Base-by-base conservation (phyloP, 2,113 vertebrate species). In the Gasterosteus nipponicus region DNA sequence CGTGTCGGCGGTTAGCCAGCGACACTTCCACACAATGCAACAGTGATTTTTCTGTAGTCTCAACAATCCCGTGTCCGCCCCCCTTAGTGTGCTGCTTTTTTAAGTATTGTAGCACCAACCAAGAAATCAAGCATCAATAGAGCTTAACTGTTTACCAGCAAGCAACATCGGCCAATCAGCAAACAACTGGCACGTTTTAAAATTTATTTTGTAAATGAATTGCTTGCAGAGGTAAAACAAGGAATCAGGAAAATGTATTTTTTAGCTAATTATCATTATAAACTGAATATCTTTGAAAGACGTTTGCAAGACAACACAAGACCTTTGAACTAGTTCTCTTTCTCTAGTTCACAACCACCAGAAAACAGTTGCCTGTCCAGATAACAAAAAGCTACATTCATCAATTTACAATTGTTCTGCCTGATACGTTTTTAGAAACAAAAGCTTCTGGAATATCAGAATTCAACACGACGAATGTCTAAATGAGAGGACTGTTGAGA, bases 61-160 rank as follows among this genome's bases (percentile, higher is more conserved):
- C 68, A 26, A 63, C 74, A 72, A 59, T 67, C 65, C 14, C 73
- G 54, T 80, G n/a, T 64, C 76, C 87, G 78, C 87, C 86, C 81
- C 83, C 78, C 66, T 38, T 7, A n/a, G 51, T 62, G n/a, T 63
- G n/a, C 29, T 60, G 62, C 66, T 79, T 76, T 75, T 65, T 47
- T 63, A 66, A 56, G 63, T 77, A 75, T 77, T 79, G 58, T 69
- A 46, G 64, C 49, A 41, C 58, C 35, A 49, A 79, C 57, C 75
- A 56, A 77, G 75, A 87, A 86, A 88, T 82, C 53, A 6, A 62
- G 69, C 70, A 38, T 69, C 69, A 70, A 70, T 58, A 14, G 44
- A 81, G 66, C 86, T 91, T 89, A 89, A 90, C 66, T 61, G 77
- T 90, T 91, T 87, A 91, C 84, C 64, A 87, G 82, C n/a, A 46